Conservation (phyloP, 2,888 invertebrate species). For the Leptinotarsa juncta region DNA sequence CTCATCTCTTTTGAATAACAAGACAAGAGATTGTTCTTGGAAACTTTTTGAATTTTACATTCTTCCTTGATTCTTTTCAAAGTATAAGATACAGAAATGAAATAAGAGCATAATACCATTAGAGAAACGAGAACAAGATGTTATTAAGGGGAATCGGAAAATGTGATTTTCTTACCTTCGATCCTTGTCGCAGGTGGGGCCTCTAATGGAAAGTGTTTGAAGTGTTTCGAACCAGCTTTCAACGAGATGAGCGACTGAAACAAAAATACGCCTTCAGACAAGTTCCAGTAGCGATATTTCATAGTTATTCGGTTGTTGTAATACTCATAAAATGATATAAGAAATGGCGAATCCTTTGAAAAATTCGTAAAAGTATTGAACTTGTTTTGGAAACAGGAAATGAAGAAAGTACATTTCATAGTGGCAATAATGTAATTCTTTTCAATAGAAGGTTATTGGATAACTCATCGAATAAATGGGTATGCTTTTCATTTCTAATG, state of each 20-base stretch:
- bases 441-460: too few species aligned
- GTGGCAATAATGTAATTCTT: too few species aligned
- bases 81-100: conserved; percentile 55
- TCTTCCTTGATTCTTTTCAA: conserved; percentile 57
- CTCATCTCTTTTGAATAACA: conserved; percentile 47
- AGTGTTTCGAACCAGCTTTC: conserved; percentile 41
- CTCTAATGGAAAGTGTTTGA: conserved; percentile 54
- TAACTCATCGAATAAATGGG: too few species aligned
- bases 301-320: too few species aligned
- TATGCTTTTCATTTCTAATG: too few species aligned
- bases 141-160: not conserved
- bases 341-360: too few species aligned
- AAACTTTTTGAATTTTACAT: conserved; percentile 57
- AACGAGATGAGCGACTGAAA: conserved; percentile 22
- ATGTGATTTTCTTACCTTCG: conserved; percentile 57
- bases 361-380: too few species aligned
- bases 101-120: conserved; percentile 51
- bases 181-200: conserved; percentile 57
- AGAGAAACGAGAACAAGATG: conserved; percentile 22
- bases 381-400: too few species aligned
- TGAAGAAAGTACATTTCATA: too few species aligned
- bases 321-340: too few species aligned
- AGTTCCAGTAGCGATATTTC: too few species aligned
- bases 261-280: not conserved
- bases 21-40: conserved; percentile 60